phyloP scores from a whole-genome alignment of 2,888 invertebrate species.

The Strigamia transsilvanica region DNA sequence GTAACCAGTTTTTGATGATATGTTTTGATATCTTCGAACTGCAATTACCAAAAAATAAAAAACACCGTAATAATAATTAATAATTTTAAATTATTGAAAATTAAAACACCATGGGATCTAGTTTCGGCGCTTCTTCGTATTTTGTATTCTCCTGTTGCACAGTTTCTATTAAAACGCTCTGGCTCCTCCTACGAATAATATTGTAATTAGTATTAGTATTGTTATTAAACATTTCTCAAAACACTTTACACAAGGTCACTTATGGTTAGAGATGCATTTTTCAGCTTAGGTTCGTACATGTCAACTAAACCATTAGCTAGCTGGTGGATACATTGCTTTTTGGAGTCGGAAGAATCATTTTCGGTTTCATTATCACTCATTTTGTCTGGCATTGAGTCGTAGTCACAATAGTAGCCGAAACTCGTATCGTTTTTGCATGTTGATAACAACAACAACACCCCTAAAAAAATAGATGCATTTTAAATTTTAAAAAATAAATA shows the following conservation, averaged over 20 bases:
- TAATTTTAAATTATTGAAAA: not conserved
- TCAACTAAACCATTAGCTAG: not conserved
- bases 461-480: too few species aligned
- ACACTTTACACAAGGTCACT: not conserved
- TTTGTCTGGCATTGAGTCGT: not conserved
- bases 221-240: not conserved
- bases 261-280: not conserved
- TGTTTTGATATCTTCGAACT: slow-evolving; percentile 62
- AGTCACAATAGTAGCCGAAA: not conserved
- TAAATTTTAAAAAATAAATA: too few species aligned
- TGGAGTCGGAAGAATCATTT: not conserved
- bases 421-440: too few species aligned
- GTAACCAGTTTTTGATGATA: slow-evolving; percentile 62
- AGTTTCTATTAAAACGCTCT: slow-evolving; percentile 63
- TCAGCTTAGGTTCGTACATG: not conserved
- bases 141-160: slow-evolving; percentile 63
- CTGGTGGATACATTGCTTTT: not conserved
- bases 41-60: slow-evolving; percentile 55
- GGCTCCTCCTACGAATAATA: slow-evolving; percentile 60
- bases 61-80: too few species aligned
- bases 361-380: not conserved
- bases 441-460: too few species aligned
- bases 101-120: not conserved
- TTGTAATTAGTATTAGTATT: not conserved
- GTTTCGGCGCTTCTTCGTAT: slow-evolving; percentile 57